phyloP scores from a whole-genome alignment of 2,113 vertebrate genomes.

The Phylloscopus trochilus region DNA sequence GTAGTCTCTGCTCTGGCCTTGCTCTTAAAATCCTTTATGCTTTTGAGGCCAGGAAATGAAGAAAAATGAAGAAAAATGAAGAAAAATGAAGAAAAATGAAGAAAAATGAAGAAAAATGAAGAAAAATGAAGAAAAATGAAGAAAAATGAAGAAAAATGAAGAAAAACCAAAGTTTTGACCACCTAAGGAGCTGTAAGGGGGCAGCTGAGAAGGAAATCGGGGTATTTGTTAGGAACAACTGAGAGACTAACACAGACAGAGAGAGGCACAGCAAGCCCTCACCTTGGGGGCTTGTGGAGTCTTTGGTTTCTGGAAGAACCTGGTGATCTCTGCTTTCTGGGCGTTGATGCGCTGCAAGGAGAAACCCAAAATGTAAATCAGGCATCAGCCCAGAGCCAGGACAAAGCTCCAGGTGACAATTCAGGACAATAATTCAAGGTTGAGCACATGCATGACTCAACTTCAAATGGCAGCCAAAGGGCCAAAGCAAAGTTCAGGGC shows the following conservation, averaged over 20 bases:
- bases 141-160: too few species aligned
- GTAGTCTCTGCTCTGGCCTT: neutral
- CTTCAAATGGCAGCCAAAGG: neutral
- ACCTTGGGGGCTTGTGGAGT: conserved; percentile 92
- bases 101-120: too few species aligned
- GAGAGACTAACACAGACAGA: neutral
- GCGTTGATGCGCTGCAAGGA: conserved; percentile 87
- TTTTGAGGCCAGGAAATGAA: neutral
- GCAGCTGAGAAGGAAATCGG: neutral
- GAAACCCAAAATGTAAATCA: neutral
- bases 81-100: too few species aligned
- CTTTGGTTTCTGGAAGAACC: conserved; percentile 95
- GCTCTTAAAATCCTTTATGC: neutral
- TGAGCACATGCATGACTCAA: neutral
- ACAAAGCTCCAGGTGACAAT: neutral
- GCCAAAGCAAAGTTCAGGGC: neutral
- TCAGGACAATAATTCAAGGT: neutral
- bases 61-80: too few species aligned
- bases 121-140: too few species aligned
- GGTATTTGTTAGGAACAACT: too few species aligned
- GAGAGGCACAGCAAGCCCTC: neutral
- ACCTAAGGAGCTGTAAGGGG: neutral
- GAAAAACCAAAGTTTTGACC: neutral
- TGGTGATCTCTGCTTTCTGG: conserved; percentile 92
- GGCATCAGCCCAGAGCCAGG: neutral